A percentile compares a stretch with the other conserved stretches of the same genome.
Evolutionary conservation across 2,113 vertebrate genomes (phyloP).

Genomic region (Centrocercus urophasianus): DNA sequence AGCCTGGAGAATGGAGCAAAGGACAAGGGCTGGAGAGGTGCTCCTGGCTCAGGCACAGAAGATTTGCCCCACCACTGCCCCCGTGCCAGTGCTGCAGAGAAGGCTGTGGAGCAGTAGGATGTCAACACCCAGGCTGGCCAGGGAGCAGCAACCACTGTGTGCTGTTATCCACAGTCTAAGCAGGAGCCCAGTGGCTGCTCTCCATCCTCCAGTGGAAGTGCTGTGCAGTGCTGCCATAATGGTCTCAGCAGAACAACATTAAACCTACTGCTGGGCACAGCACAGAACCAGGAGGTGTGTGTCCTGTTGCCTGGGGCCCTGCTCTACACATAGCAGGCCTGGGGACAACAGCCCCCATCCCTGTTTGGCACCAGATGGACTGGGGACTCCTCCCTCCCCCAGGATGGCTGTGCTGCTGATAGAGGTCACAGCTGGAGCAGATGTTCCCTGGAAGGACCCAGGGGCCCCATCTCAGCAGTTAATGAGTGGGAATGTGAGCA

Average conservation of each 20-base stretch:
- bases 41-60: neutral
- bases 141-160: neutral
- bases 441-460: slow-evolving; percentile 63
- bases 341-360: neutral
- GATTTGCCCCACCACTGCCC: neutral
- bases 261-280: neutral
- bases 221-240: neutral
- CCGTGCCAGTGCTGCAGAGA: neutral
- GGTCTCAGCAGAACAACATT: neutral
- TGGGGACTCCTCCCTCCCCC: rapidly evolving
- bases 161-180: neutral
- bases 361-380: too few species aligned
- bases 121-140: neutral
- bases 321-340: neutral
- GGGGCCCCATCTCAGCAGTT: slow-evolving; percentile 43
- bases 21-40: neutral
- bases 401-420: rapidly evolving
- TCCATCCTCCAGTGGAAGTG: neutral
- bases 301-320: neutral
- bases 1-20: neutral
- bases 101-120: neutral
- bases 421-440: slow-evolving; percentile 53
- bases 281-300: neutral
- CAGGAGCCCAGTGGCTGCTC: neutral
- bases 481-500: slow-evolving; percentile 70